Evolutionary conservation across 2,888 invertebrate genomes (phyloP).

Genomic region (Trichogramma dendrolimi): DNA sequence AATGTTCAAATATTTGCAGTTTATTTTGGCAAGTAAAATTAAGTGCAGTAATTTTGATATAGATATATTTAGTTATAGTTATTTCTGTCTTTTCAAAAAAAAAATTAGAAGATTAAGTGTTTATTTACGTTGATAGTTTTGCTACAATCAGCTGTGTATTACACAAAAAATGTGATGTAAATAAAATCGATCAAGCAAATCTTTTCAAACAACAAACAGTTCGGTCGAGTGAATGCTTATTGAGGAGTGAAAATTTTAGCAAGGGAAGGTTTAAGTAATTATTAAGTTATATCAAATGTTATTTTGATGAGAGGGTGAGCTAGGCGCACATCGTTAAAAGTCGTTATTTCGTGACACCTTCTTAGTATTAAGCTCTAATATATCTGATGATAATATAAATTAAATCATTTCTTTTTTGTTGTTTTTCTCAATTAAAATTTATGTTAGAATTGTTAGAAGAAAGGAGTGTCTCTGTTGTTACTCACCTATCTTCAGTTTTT

Average conservation of each 20-base stretch:
- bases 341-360: conserved; percentile 38
- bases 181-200: conserved; percentile 5
- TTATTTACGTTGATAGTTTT: conserved; percentile 9
- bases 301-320: conserved; percentile 22
- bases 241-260: conserved; percentile 30
- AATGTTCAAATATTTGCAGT: no score
- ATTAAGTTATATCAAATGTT: conserved; percentile 33
- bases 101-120: not conserved
- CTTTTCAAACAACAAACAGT: conserved; percentile 39
- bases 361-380: conserved; percentile 41
- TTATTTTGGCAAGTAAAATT: no score
- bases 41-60: not conserved
- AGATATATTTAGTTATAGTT: not conserved
- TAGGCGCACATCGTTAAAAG: conserved; percentile 16
- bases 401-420: conserved; percentile 36
- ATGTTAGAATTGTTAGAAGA: conserved; percentile 32
- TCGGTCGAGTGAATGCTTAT: conserved; percentile 28
- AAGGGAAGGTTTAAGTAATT: conserved; percentile 28
- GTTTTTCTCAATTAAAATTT: conserved; percentile 33
- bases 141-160: not conserved
- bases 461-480: conserved; percentile 33
- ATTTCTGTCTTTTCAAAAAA: conserved; percentile 1
- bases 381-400: conserved; percentile 33
- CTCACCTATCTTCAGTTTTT: conserved; percentile 32
- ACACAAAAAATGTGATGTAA: conserved; percentile 1